Base-by-base conservation (phyloP, 1,140 invertebrate genomes). In the Kradibia gibbosae region DNA sequence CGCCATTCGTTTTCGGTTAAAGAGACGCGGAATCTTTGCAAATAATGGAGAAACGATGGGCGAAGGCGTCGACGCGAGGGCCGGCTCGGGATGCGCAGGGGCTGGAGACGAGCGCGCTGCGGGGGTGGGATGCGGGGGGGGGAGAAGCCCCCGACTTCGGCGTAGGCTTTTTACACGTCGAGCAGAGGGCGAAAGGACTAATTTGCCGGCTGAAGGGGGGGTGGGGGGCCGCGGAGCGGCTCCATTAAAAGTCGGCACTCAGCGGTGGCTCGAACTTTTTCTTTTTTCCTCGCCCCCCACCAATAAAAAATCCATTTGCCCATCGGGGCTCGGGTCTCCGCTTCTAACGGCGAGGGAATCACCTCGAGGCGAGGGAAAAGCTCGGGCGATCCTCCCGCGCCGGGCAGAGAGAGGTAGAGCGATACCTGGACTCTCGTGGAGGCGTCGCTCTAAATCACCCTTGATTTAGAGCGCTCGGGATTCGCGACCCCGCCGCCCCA, bases 361-460 rank as follows among this genome's bases (percentile, higher is more conserved):
- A 22, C 53, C 28, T 11, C 34, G 34, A 45, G 48, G 25, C 3
- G 48, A 55, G 53, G 15, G 28, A 25, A 57, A 60, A 42, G 73
- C 4, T 39, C 73, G 31, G n/a, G n/a, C n/a, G n/a, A n/a, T n/a
- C n/a, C 62, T 22, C 17, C 42, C 65, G 36, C 65, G 39, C 39
- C 17, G 1, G 15, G n/a, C 13, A 28, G 5, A 42, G 20, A 70
- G n/a, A 70, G 25, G 1, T 13, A n/a, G 5, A 72, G 70, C 17
- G 50, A 72, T 65, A 48, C 50, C 62, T 36, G 45, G 62, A 67
- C 48, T 25, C 55, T 75, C 28, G 45, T 65, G 34, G 28, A 80
- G 78, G 53, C 45, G 71, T 80, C 71, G 70, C 28, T 55, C 65
- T 73, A 80, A 74, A 80, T 80, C 78, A 80, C 50, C 20, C 11